These are phyloP conservation scores for Tolmerus cingulatus DNA, from an alignment of 2,888 invertebrate species.

Conservation along the genomic window DNA sequence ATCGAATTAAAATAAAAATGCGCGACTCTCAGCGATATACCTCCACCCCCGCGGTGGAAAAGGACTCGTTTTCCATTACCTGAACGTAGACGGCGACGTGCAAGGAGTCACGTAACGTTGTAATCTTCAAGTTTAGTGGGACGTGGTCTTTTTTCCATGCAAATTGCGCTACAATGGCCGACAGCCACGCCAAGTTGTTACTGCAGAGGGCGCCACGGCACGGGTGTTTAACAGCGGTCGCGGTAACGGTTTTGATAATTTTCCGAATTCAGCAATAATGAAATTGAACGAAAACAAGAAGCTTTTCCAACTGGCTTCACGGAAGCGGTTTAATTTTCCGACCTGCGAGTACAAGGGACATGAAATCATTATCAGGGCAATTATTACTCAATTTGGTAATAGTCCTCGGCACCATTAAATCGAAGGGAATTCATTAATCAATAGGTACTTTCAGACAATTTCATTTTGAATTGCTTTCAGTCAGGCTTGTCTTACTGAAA, in stretches of 20 bases:
- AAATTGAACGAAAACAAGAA: not conserved
- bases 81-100: not conserved
- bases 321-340: not conserved
- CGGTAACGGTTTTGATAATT: not conserved
- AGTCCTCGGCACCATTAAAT: not conserved
- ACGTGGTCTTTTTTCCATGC: not conserved
- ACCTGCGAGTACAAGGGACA: not conserved
- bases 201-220: not conserved
- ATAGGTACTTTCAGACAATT: not conserved
- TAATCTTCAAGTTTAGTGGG: not conserved
- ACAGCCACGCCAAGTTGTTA: not conserved
- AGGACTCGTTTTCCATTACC: not conserved
- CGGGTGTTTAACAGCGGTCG: not conserved
- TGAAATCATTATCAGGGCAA: not conserved
- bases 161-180: not conserved
- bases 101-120: not conserved
- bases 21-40: not conserved
- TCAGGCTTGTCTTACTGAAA: not conserved
- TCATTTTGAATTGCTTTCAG: not conserved
- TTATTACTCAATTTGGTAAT: not conserved
- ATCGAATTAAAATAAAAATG: slow-evolving; percentile 33
- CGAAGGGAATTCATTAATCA: not conserved
- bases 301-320: not conserved
- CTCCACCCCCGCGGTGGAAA: not conserved
- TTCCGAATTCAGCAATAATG: not conserved